phyloP scores from a whole-genome alignment of 2,113 vertebrate genomes.

The Misgurnus anguillicaudatus region DNA sequence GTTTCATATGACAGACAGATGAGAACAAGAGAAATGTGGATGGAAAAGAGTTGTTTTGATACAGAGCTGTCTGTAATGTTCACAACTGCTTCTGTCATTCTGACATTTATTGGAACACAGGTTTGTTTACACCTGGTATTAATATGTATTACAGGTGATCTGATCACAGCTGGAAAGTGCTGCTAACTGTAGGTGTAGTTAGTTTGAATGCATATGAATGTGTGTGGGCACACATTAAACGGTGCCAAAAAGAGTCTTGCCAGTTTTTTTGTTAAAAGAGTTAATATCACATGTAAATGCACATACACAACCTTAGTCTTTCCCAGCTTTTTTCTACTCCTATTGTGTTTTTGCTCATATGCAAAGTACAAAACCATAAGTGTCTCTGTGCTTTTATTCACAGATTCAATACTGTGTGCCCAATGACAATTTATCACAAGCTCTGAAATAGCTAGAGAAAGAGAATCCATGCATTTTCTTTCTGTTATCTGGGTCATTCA shows the following conservation, averaged over 20 bases:
- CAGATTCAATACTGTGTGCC: constrained; percentile 20
- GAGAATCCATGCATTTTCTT: constrained; percentile 52
- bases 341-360: constrained; percentile 56
- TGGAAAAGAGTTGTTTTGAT: constrained; percentile 44
- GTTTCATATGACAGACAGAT: constrained; percentile 52
- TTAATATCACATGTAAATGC: too few relatives aligned
- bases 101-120: constrained; percentile 35
- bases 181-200: too few relatives aligned
- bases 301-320: too few relatives aligned
- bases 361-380: constrained; percentile 8
- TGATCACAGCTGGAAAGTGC: too few relatives aligned
- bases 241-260: too few relatives aligned
- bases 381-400: constrained; percentile 43
- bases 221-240: too few relatives aligned
- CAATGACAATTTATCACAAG: constrained; percentile 67
- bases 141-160: too few relatives aligned
- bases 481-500: constrained; percentile 70
- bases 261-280: too few relatives aligned
- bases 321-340: too few relatives aligned
- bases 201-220: too few relatives aligned
- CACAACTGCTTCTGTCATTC: constrained; percentile 51
- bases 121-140: constrained; percentile 25
- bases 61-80: constrained; percentile 49
- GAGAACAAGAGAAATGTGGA: constrained; percentile 9
- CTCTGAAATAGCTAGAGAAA: constrained; percentile 44